These are phyloP conservation scores for Sarcophaga variegata DNA, from an alignment of 2,888 invertebrate genomes.

Conservation along the genomic window DNA sequence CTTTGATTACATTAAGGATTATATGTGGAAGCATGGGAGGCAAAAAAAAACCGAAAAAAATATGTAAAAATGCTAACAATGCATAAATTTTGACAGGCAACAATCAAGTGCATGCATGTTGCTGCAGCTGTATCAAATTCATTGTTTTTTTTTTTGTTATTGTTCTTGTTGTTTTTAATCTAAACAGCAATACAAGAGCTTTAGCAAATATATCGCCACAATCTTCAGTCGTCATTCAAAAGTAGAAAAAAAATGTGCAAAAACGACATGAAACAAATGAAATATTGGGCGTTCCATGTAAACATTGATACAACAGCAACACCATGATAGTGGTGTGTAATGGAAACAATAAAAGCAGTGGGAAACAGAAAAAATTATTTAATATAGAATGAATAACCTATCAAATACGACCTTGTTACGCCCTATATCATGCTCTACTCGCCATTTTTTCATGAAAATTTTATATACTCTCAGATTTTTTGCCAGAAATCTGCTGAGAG, in stretches of 20 bases:
- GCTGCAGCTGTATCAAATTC: slow-evolving; percentile 14
- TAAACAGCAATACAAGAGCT: neutral
- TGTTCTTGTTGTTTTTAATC: neutral
- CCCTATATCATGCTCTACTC: too few species aligned
- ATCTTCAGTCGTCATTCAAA: slow-evolving; percentile 31
- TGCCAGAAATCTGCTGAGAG: too few species aligned
- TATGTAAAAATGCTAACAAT: slow-evolving; percentile 50
- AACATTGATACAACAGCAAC: slow-evolving; percentile 58
- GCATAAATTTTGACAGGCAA: slow-evolving; percentile 48
- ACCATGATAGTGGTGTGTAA: neutral
- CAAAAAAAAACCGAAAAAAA: slow-evolving; percentile 6
- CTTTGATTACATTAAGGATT: slow-evolving; percentile 71
- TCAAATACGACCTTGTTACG: neutral
- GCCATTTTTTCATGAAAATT: too few species aligned
- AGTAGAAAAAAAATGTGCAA: neutral
- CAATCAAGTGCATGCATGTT: slow-evolving; percentile 19
- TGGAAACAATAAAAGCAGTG: slow-evolving; percentile 5
- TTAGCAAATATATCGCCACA: slow-evolving; percentile 29
- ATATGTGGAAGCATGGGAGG: slow-evolving; percentile 9
- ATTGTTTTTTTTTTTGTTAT: too few species aligned
- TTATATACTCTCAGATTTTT: too few species aligned
- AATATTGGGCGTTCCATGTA: slow-evolving; percentile 56
- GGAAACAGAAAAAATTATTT: neutral
- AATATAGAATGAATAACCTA: neutral
- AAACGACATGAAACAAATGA: slow-evolving; percentile 49